Percentiles rank a stretch among this genome's conserved stretches.
These are phyloP conservation scores for Scaptomyza graminum DNA, from an alignment of 1,140 invertebrate genomes.

Conservation along the genomic window DNA sequence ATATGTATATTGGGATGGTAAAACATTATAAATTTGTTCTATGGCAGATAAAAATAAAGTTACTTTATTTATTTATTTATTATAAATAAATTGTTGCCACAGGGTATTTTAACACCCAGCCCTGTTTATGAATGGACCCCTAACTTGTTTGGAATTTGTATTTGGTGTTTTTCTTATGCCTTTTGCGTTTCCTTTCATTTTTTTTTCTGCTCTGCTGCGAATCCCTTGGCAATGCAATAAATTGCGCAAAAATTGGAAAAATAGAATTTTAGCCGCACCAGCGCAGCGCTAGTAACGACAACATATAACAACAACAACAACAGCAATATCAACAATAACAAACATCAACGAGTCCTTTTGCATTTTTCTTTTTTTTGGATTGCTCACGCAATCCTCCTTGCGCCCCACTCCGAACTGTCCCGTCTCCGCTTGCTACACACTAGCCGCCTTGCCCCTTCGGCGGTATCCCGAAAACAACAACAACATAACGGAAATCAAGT, in stretches of 20 bases:
- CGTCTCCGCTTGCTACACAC: not conserved
- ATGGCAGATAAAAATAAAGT: no score
- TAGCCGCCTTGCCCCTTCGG: slow-evolving; percentile 19
- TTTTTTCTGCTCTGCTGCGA: slow-evolving; percentile 49
- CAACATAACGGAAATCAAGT: slow-evolving; percentile 68
- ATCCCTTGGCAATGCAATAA: slow-evolving; percentile 81
- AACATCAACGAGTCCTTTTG: slow-evolving; percentile 28
- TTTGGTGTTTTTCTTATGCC: slow-evolving; percentile 76
- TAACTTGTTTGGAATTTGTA: slow-evolving; percentile 68
- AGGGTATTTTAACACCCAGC: slow-evolving; percentile 1
- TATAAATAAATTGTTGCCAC: no score
- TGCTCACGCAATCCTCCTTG: slow-evolving; percentile 35
- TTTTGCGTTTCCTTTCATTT: slow-evolving; percentile 55
- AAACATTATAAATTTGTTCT: no score
- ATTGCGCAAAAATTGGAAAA: slow-evolving; percentile 80
- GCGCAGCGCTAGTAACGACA: slow-evolving; percentile 59
- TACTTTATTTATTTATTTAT: no score
- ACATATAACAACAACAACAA: slow-evolving; percentile 41
- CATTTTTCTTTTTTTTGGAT: slow-evolving; percentile 21
- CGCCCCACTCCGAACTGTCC: not conserved
- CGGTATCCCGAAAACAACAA: slow-evolving; percentile 41
- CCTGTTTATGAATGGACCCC: not conserved
- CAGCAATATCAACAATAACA: slow-evolving; percentile 31
- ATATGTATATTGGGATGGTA: no score
- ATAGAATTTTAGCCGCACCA: slow-evolving; percentile 78